A percentile compares a stretch with the other conserved stretches of the same genome.
Conservation (phyloP, 1,140 invertebrate genomes). For the Hycleus cichorii region DNA sequence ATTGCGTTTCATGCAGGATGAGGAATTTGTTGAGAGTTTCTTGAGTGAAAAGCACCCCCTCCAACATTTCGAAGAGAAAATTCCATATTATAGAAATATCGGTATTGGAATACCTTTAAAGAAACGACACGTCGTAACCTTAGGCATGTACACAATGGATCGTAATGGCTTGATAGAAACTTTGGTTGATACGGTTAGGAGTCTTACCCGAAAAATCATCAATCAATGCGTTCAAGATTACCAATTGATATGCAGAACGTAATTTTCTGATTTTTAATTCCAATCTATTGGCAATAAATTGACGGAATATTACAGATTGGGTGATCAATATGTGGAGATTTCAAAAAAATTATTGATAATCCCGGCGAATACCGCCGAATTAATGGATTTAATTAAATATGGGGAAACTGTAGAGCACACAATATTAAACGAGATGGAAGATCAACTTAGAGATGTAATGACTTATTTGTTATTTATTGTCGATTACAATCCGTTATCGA, state of each 20-base stretch:
- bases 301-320: constrained; percentile 53
- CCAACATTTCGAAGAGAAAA: constrained; percentile 56
- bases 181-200: constrained; percentile 60
- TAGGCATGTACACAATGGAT: constrained; percentile 82
- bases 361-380: constrained; percentile 73
- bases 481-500: constrained; percentile 69
- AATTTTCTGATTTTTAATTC: constrained; percentile 27
- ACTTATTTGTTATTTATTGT: constrained; percentile 67
- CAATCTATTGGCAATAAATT: no score
- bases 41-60: constrained; percentile 57
- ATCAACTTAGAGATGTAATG: constrained; percentile 57
- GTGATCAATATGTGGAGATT: constrained; percentile 78
- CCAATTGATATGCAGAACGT: constrained; percentile 70
- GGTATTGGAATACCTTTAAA: constrained; percentile 56
- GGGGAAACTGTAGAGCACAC: constrained; percentile 63
- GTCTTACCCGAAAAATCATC: constrained; percentile 63
- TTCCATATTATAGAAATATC: constrained; percentile 58
- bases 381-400: constrained; percentile 77
- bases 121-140: constrained; percentile 59
- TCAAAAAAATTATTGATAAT: constrained; percentile 68
- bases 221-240: constrained; percentile 70
- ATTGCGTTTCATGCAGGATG: constrained; percentile 37
- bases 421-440: constrained; percentile 66
- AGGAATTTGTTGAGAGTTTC: constrained; percentile 57
- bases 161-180: constrained; percentile 70